Evolutionary conservation across 23 tunicate species (phyloP).

Genomic region (Corella eumyota): DNA sequence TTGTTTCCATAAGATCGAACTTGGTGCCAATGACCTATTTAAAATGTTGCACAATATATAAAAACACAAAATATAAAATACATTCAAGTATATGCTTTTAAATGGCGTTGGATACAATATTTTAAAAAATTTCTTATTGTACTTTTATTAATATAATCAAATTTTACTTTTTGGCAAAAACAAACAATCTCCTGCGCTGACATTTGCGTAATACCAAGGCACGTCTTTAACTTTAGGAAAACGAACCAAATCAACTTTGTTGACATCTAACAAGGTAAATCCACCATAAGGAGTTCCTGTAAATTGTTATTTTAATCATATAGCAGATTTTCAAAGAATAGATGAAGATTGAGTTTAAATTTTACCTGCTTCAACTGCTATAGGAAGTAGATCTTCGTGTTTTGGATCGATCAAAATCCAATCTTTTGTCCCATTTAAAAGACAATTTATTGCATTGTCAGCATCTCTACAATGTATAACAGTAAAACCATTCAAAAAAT

Average conservation of each 20-base stretch:
- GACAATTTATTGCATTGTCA: constrained; percentile 34
- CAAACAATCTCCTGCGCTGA: constrained; percentile 29
- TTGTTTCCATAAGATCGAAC: constrained; percentile 28
- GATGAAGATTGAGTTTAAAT: not conserved
- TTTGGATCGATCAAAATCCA: constrained; percentile 29
- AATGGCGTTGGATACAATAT: not conserved
- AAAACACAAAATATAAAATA: not conserved
- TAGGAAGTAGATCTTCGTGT: constrained; percentile 14
- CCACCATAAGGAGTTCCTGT: constrained; percentile 33
- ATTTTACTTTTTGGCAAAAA: constrained; percentile 17
- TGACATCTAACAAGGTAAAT: constrained; percentile 15
- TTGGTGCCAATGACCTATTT: constrained; percentile 27
- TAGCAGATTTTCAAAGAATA: not conserved
- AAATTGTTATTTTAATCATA: not conserved
- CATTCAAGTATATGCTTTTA: not conserved
- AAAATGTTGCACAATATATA: not conserved
- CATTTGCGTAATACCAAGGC: constrained; percentile 30
- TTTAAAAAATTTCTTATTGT: not conserved
- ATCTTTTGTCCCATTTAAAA: constrained; percentile 25
- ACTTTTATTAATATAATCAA: not conserved
- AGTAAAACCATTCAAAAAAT: not conserved
- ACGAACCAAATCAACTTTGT: constrained; percentile 19
- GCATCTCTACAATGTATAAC: constrained; percentile 13
- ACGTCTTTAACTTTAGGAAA: constrained; percentile 25
- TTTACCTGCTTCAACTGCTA: constrained; percentile 20